Evolutionary conservation across 2,888 invertebrate genomes (phyloP).

Genomic region (Hirtodrosophila alboralis): DNA sequence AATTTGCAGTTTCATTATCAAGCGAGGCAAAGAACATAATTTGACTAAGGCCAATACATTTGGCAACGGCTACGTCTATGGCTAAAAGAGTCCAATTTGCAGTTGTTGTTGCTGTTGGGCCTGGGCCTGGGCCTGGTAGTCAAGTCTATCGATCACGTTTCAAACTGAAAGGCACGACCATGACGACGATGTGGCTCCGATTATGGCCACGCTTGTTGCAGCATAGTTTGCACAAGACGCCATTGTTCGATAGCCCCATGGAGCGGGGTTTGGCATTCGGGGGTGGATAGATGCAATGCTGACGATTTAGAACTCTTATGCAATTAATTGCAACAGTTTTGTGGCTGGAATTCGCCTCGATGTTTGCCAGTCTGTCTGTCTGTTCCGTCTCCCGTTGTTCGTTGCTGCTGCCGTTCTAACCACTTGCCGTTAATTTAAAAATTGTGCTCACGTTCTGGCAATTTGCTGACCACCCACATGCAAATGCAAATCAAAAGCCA

Average conservation of each 20-base stretch:
- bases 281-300: constrained; percentile 18
- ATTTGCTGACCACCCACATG: constrained; percentile 80
- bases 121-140: constrained; percentile 60
- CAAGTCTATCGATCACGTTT: constrained; percentile 83
- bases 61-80: constrained; percentile 37
- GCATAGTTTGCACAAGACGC: constrained; percentile 63
- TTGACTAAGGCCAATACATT: constrained; percentile 69
- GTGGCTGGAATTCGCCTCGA: constrained; percentile 61
- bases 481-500: constrained; percentile 52
- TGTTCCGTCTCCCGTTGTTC: constrained; percentile 29
- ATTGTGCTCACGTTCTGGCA: constrained; percentile 80
- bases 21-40: constrained; percentile 79
- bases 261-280: constrained; percentile 1
- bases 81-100: constrained; percentile 68
- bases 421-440: constrained; percentile 77
- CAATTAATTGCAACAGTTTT: constrained; percentile 79
- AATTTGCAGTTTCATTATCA: constrained; percentile 70
- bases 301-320: constrained; percentile 76
- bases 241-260: constrained; percentile 40
- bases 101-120: constrained; percentile 37
- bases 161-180: constrained; percentile 71
- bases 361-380: constrained; percentile 10
- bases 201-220: constrained; percentile 53
- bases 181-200: constrained; percentile 50
- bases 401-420: constrained; percentile 67